Evolutionary conservation across 1,140 invertebrate genomes (phyloP).

Genomic region (Phortica variegata): DNA sequence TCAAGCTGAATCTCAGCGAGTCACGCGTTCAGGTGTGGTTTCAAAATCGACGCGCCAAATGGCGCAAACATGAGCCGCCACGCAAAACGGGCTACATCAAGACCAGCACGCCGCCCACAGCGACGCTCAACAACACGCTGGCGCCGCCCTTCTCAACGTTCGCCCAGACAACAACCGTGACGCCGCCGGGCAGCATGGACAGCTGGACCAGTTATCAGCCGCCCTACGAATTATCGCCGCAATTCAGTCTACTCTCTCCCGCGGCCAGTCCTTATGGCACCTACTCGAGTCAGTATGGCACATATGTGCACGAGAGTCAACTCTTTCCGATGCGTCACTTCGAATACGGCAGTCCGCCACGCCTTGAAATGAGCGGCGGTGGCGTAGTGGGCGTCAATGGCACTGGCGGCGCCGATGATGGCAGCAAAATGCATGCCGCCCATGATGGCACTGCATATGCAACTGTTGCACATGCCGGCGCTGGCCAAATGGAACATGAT

Average conservation of each 20-base stretch:
- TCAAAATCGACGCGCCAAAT: constrained; percentile 94
- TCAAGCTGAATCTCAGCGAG: constrained; percentile 87
- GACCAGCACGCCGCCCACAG: constrained; percentile 63
- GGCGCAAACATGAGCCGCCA: constrained; percentile 96
- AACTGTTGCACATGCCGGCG: constrained; percentile 24
- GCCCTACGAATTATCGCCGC: constrained; percentile 71
- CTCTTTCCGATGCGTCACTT: constrained; percentile 54
- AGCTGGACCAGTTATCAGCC: constrained; percentile 75
- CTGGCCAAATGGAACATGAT: constrained; percentile 31
- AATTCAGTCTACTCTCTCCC: constrained; percentile 71
- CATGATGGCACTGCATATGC: constrained; percentile 31
- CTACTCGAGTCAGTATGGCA: constrained; percentile 52
- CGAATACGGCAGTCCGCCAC: constrained; percentile 52
- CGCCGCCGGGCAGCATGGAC: constrained; percentile 66
- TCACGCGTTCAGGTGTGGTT: constrained; percentile 84
- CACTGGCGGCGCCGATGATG: constrained; percentile 21
- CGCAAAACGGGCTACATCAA: constrained; percentile 83
- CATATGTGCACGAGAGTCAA: constrained; percentile 54
- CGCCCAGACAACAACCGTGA: constrained; percentile 62
- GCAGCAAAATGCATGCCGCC: constrained; percentile 14
- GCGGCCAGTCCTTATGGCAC: constrained; percentile 65
- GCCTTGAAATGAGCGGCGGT: constrained; percentile 38
- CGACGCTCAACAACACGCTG: constrained; percentile 62
- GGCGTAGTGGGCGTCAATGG: constrained; percentile 5
- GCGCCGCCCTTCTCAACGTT: constrained; percentile 66